Evolutionary conservation across 2,888 invertebrate genomes (phyloP).

Genomic region (Trilocha varians): DNA sequence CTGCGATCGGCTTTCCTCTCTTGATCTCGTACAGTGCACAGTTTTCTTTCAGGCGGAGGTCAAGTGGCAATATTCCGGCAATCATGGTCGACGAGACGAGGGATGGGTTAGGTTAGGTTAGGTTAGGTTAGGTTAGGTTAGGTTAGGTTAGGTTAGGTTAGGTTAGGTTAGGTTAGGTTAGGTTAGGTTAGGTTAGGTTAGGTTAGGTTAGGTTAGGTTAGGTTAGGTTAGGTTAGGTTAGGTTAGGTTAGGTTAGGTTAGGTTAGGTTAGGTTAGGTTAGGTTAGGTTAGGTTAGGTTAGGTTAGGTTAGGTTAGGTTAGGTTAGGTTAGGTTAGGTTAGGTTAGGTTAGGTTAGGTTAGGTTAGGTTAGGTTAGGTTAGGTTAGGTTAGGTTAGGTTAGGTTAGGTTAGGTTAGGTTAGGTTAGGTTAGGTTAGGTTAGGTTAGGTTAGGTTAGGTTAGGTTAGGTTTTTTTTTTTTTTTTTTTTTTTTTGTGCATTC

Average conservation of each 20-base stretch:
- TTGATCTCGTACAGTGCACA: too few species aligned
- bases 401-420: constrained; percentile 16
- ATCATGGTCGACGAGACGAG: too few species aligned
- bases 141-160: too few species aligned
- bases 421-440: constrained; percentile 16
- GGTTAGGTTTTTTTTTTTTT: too few species aligned
- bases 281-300: constrained; percentile 3
- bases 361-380: constrained; percentile 14
- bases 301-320: constrained; percentile 7
- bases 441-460: constrained; percentile 15
- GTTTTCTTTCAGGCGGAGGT: too few species aligned
- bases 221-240: constrained; percentile 12
- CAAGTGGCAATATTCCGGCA: too few species aligned
- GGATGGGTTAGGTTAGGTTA: too few species aligned
- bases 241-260: constrained; percentile 9
- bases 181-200: constrained; percentile 10
- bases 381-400: constrained; percentile 19
- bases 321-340: constrained; percentile 3
- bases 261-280: constrained; percentile 7
- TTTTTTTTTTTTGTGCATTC: too few species aligned
- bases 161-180: constrained; percentile 11
- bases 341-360: constrained; percentile 5
- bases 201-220: constrained; percentile 14
- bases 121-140: too few species aligned
- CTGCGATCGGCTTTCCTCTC: too few species aligned